Evolutionary conservation across 53 echinoderm and acorn worm species (phyloP), one percentile per base, ranked within the genome.

Genomic region (Stichopus horrens): DNA sequence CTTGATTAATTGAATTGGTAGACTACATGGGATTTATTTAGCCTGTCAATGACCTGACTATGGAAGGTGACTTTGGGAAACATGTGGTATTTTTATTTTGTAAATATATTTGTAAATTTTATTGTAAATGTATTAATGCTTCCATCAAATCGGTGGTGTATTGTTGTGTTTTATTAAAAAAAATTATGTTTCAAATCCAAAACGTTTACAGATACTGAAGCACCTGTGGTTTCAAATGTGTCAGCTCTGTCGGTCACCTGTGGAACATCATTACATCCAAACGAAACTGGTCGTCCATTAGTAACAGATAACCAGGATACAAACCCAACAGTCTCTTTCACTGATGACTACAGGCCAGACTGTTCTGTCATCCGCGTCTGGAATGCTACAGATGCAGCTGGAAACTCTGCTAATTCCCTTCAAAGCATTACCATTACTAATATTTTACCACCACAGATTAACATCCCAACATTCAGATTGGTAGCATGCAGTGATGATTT

Each of bases 321-420:
- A 23, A 53, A 20, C 4, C 37, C 67, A 23, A 5, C 4, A 20
- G n/a, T 73, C 19, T 52, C 55, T 9, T 87, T 54, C 21, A 37
- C 19, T 7, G 87, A 87, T 75, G 75, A 54, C 16, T 58, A 51
- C 37, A 10, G 6, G 18, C 14, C 74, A 54, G 74, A 23, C n/a
- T 87, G 87, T 57, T 53, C 87, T 53, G 21, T 54, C 57, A 53
- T 51, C 20, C 74, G 87, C 37, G 20, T 74, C 21, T 87, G 87
- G 87, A 87, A 6, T 18, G 74, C 74, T 19, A 87, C 87, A 6
- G 87, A 87, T 75, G 74, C 53, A 1, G 87, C 87, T 13, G 87
- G 87, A 6, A 87, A 87, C 20, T 14, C 55, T 13, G 87, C 87
- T 13, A 74, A 8, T 8, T 19, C 51, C 5, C 87, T 16, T 21